Evolutionary conservation across 2,888 invertebrate genomes (phyloP).

Genomic region (Eupithecia inturbata): DNA sequence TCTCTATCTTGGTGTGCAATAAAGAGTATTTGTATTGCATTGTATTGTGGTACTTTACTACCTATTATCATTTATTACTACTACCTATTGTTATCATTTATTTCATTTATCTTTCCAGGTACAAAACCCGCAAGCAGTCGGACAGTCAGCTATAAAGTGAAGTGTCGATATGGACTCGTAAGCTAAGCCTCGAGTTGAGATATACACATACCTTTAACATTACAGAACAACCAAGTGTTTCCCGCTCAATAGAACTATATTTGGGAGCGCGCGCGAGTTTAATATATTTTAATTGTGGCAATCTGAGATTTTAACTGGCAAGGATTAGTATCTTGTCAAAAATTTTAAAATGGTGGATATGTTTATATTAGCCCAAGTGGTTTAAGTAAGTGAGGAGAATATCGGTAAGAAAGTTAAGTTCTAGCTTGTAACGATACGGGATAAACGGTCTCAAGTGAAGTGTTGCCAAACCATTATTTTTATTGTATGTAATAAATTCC

Average conservation of each 20-base stretch:
- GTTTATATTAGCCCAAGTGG: not conserved
- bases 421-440: not conserved
- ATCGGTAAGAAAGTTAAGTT: not conserved
- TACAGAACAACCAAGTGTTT: constrained; percentile 54
- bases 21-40: too few relatives aligned
- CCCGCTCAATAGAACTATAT: constrained; percentile 18
- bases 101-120: constrained; percentile 55
- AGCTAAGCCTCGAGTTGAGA: constrained; percentile 72
- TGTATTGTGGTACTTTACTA: too few relatives aligned
- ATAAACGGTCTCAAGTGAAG: not conserved
- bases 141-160: constrained; percentile 75
- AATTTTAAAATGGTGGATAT: not conserved
- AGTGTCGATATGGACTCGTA: constrained; percentile 80
- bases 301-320: constrained; percentile 6
- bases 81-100: not conserved
- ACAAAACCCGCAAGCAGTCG: constrained; percentile 52
- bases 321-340: constrained; percentile 5
- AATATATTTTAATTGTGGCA: constrained; percentile 8
- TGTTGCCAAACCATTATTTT: constrained; percentile 24
- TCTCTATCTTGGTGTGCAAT: too few relatives aligned
- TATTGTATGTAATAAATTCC: constrained; percentile 8
- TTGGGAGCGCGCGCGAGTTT: constrained; percentile 10
- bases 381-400: not conserved
- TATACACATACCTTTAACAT: constrained; percentile 38
- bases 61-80: too few relatives aligned